phyloP scores from a whole-genome alignment of 2,888 invertebrate species.

The Dynastes tityus region DNA sequence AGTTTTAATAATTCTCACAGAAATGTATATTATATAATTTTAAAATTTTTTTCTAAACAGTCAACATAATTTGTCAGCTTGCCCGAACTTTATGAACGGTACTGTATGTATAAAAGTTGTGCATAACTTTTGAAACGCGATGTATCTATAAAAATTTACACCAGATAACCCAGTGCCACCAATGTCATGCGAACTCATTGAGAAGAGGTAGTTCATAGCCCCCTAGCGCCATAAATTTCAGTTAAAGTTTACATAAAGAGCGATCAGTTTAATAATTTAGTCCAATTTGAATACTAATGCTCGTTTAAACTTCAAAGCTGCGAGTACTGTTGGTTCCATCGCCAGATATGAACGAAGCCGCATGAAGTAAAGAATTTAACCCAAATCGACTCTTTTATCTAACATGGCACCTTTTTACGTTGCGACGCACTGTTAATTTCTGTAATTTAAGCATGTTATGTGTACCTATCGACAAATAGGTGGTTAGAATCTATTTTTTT shows the following conservation, averaged over 20 bases:
- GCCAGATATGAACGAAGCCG: conserved; percentile 17
- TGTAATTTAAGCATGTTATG: conserved; percentile 23
- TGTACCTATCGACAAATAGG: conserved; percentile 14
- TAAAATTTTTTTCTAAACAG: too few species aligned
- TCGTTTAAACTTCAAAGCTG: conserved; percentile 33
- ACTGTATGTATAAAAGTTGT: too few species aligned
- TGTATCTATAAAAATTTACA: too few species aligned
- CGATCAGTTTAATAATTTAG: conserved; percentile 39
- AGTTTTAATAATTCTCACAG: too few species aligned
- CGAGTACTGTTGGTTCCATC: neutral
- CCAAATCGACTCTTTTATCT: conserved; percentile 21
- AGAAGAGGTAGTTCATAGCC: conserved; percentile 13
- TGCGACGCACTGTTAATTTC: conserved; percentile 29
- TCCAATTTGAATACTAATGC: conserved; percentile 43
- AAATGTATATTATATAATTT: too few species aligned
- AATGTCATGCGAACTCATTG: neutral
- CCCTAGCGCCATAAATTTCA: neutral
- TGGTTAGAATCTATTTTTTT: conserved; percentile 7
- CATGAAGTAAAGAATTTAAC: conserved; percentile 9
- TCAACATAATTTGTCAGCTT: too few species aligned
- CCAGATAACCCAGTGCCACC: too few species aligned
- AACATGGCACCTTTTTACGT: neutral
- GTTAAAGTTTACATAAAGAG: neutral
- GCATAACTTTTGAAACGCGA: too few species aligned
- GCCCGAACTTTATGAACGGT: too few species aligned